These are phyloP conservation scores for Sphyrna mokarran DNA, from an alignment of 2,113 vertebrate genomes.

Conservation along the genomic window DNA sequence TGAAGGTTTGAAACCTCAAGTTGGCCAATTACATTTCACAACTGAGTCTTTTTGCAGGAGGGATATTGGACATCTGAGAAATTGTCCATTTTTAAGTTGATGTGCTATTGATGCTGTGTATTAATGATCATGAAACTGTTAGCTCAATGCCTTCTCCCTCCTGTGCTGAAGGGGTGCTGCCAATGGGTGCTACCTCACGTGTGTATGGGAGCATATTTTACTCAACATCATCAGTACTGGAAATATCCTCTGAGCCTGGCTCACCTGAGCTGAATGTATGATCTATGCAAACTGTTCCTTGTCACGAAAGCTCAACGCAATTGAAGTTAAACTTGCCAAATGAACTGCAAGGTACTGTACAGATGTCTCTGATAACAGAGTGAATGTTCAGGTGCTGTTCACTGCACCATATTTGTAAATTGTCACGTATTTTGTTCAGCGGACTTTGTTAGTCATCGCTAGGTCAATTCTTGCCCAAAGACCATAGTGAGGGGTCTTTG, in stretches of 20 bases:
- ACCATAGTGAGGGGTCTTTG: background rate
- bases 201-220: slow-evolving; percentile 56
- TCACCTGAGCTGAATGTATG: slow-evolving; percentile 58
- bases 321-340: slow-evolving; percentile 56
- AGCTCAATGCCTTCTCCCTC: slow-evolving; percentile 19
- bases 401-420: slow-evolving; percentile 45
- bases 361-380: slow-evolving; percentile 59
- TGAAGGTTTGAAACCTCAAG: background rate
- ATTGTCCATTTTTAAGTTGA: background rate
- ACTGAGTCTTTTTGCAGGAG: background rate
- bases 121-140: background rate
- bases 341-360: slow-evolving; percentile 59
- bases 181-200: slow-evolving; percentile 68
- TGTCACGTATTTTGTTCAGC: slow-evolving; percentile 28
- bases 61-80: background rate
- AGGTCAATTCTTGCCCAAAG: slow-evolving; percentile 18
- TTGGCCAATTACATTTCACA: slow-evolving; percentile 30
- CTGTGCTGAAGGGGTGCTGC: slow-evolving; percentile 49
- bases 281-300: slow-evolving; percentile 69
- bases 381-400: slow-evolving; percentile 53
- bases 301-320: slow-evolving; percentile 50
- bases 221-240: slow-evolving; percentile 50
- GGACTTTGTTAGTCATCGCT: slow-evolving; percentile 11
- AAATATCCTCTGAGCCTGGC: slow-evolving; percentile 44
- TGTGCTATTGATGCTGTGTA: background rate